phyloP scores from a whole-genome alignment of 37 sponge, comb jelly and placozoan species.

The Corticium candelabrum region DNA sequence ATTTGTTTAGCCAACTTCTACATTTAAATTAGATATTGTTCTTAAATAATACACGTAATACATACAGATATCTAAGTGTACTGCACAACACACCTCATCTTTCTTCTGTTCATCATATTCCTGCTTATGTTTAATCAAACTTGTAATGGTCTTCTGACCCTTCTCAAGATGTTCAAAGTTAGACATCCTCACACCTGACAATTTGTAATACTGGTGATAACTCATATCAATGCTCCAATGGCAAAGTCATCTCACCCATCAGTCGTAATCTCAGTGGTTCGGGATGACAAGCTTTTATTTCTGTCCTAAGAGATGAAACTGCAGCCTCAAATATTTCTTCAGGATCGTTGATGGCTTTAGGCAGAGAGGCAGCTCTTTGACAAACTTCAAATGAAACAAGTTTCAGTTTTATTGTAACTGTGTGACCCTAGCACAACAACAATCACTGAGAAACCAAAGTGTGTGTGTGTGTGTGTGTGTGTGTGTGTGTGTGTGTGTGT shows the following conservation, averaged over 20 bases:
- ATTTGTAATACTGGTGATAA: too few relatives aligned
- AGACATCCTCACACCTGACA: background rate
- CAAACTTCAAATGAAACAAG: constrained; percentile 62
- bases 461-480: too few relatives aligned
- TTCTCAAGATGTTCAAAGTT: background rate
- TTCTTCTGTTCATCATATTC: too few relatives aligned
- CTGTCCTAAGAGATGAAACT: constrained; percentile 35
- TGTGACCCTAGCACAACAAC: constrained; percentile 41
- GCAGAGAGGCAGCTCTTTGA: constrained; percentile 32
- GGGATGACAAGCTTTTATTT: constrained; percentile 39
- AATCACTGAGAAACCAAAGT: background rate
- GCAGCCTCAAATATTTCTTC: constrained; percentile 48
- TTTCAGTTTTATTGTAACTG: constrained; percentile 76
- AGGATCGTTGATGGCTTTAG: constrained; percentile 20
- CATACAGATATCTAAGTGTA: too few relatives aligned
- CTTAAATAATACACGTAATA: too few relatives aligned
- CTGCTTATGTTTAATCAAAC: background rate
- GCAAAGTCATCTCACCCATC: constrained; percentile 51
- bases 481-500: too few relatives aligned
- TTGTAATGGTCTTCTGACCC: background rate
- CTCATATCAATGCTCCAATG: background rate
- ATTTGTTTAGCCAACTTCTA: too few relatives aligned
- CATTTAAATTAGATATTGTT: too few relatives aligned
- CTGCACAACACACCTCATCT: too few relatives aligned
- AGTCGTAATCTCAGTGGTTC: constrained; percentile 54